Conservation (phyloP, 1,140 invertebrate genomes). For the Aphaenogaster ashmeadi region DNA sequence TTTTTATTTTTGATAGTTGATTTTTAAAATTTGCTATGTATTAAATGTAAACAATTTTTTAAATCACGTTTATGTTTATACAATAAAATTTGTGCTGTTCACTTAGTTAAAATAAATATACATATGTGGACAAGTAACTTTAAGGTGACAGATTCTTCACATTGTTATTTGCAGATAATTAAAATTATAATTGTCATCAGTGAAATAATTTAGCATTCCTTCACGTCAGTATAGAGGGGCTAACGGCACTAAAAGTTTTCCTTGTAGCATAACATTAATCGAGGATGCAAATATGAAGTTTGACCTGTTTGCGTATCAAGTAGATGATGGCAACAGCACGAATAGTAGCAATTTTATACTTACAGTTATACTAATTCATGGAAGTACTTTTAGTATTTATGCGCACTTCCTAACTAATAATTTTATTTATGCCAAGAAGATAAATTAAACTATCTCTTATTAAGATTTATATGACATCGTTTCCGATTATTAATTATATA, state of each 20-base stretch:
- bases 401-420: background rate
- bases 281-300: conserved; percentile 59
- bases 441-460: background rate
- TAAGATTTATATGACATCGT: background rate
- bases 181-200: conserved; percentile 22
- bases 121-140: background rate
- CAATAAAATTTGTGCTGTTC: background rate
- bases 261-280: conserved; percentile 31
- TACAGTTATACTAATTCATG: conserved; percentile 37
- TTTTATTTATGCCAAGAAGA: background rate
- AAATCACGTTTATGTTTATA: background rate
- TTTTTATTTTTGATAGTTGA: background rate
- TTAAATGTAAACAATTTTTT: background rate
- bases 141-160: background rate
- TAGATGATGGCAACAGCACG: conserved; percentile 29
- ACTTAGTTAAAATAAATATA: background rate
- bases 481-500: background rate
- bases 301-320: conserved; percentile 45
- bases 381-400: background rate
- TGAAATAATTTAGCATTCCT: background rate
- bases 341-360: conserved; percentile 50
- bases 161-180: background rate
- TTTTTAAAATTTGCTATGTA: background rate
- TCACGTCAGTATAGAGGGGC: background rate
- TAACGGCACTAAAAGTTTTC: conserved; percentile 49